phyloP scores from a whole-genome alignment of 2,888 invertebrate species.

The Luperina nickerlii region DNA sequence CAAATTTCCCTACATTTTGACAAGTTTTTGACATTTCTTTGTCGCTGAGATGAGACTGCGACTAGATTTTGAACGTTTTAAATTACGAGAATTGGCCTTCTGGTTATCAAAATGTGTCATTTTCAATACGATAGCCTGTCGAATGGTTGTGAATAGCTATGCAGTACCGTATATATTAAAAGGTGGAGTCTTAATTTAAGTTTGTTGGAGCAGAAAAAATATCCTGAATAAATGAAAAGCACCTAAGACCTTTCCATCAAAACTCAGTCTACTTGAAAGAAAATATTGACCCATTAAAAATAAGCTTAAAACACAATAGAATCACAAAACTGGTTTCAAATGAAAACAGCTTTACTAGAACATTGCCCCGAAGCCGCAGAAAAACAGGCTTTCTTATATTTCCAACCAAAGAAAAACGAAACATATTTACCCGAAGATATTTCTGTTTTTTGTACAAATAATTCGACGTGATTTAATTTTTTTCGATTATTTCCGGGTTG shows the following conservation, averaged over 20 bases:
- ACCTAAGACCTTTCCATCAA: neutral
- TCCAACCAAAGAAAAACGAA: constrained; percentile 34
- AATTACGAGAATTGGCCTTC: no score
- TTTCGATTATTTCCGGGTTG: constrained; percentile 29
- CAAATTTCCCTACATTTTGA: no score
- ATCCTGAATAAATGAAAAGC: neutral
- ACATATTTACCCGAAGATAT: constrained; percentile 30
- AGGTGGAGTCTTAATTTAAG: neutral
- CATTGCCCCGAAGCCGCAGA: constrained; percentile 42
- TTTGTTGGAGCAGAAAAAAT: neutral
- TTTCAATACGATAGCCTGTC: no score
- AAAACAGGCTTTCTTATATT: constrained; percentile 40
- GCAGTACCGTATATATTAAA: no score
- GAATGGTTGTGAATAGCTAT: no score
- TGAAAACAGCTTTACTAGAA: constrained; percentile 43
- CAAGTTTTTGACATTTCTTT: no score
- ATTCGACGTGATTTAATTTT: constrained; percentile 30
- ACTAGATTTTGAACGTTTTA: no score
- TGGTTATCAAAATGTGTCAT: no score
- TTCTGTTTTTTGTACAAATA: constrained; percentile 26
- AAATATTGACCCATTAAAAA: constrained; percentile 45
- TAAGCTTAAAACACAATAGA: constrained; percentile 25
- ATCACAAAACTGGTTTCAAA: constrained; percentile 29
- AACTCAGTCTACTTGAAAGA: constrained; percentile 8
- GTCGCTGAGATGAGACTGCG: no score